Conservation (phyloP, 2,888 invertebrate genomes). For the Tridacna crocea region DNA sequence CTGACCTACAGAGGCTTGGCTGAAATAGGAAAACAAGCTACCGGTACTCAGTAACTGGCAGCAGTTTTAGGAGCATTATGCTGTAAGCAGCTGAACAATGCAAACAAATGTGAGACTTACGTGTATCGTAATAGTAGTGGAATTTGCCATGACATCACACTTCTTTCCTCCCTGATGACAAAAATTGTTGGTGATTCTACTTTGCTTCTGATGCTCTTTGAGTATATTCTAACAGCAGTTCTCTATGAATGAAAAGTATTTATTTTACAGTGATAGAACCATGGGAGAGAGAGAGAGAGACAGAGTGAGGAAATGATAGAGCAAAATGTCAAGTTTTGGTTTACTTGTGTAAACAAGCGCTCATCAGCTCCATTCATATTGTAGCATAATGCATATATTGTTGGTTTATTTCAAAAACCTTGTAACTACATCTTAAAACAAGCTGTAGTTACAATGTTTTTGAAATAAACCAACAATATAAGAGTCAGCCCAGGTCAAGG, state of each 20-base stretch:
- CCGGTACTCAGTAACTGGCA: too few species aligned
- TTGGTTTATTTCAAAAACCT: too few species aligned
- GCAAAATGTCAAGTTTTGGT: background rate
- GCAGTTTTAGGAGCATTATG: too few species aligned
- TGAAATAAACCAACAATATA: too few species aligned
- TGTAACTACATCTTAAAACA: too few species aligned
- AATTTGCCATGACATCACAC: conserved; percentile 92
- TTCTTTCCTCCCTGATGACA: conserved; percentile 90
- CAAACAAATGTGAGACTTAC: conserved; percentile 57
- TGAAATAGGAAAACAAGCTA: too few species aligned
- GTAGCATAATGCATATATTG: too few species aligned
- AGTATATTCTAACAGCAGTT: conserved; percentile 48
- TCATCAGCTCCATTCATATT: background rate
- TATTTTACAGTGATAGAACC: background rate
- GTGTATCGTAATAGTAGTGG: conserved; percentile 87
- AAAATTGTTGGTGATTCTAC: conserved; percentile 85
- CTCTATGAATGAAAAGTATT: conserved; percentile 32
- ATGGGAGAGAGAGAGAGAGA: background rate
- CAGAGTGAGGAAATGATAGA: background rate
- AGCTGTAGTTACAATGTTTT: too few species aligned
- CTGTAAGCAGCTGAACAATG: too few species aligned
- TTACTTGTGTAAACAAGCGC: background rate
- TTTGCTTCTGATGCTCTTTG: conserved; percentile 31
- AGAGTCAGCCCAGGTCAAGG: too few species aligned
- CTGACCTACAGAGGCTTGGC: too few species aligned